Conservation (phyloP, 2,113 vertebrate species). For the Ascaphus truei region DNA sequence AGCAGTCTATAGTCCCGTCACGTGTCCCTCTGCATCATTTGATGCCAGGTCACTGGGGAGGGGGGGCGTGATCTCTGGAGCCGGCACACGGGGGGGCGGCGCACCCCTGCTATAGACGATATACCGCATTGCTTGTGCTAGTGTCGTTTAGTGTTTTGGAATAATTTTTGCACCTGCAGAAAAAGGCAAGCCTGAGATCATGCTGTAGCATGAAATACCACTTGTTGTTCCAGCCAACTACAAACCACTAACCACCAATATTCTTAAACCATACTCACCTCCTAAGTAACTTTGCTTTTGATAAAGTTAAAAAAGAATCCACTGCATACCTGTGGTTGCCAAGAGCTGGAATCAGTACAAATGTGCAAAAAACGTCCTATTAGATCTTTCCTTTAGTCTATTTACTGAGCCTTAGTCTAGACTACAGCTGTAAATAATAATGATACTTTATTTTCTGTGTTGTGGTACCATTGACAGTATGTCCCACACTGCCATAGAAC, state of each 20-base stretch:
- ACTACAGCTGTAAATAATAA: not conserved
- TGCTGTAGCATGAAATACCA: not conserved
- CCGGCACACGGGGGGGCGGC: no score
- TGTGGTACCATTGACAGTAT: not conserved
- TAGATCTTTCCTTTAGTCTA: not conserved
- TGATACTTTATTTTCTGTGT: not conserved
- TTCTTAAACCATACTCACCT: not conserved
- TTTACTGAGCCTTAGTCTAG: not conserved
- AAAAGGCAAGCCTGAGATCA: not conserved
- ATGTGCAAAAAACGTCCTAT: not conserved
- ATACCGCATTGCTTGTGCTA: no score
- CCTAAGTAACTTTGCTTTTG: not conserved
- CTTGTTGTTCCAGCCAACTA: not conserved
- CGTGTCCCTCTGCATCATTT: no score
- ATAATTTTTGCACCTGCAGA: slow-evolving; percentile 6
- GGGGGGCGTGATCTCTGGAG: no score
- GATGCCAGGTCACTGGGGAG: no score
- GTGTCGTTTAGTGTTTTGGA: not conserved
- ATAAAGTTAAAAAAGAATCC: not conserved
- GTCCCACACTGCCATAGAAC: not conserved
- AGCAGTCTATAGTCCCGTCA: no score
- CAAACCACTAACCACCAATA: not conserved
- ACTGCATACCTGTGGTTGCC: not conserved
- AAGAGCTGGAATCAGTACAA: not conserved
- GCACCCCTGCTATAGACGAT: no score